Evolutionary conservation across 2,797 vertebrate species (phyloP).

Genomic region (Brachyrhaphis roseni): DNA sequence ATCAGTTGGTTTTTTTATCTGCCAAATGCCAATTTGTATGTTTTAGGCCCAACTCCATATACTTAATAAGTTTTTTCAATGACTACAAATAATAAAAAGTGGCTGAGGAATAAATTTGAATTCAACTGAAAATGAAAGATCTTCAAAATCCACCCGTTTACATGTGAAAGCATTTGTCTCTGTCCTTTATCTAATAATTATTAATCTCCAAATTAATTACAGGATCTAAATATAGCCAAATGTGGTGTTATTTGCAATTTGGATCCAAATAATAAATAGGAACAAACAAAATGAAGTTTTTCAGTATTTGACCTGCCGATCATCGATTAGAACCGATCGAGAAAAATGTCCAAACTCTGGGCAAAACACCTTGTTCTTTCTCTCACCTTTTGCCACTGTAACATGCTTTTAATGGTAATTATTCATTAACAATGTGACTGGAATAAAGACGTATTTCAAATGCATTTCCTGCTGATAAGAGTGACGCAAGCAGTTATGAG

Average conservation of each 20-base stretch:
- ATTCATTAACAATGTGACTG: not conserved
- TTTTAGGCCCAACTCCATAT: not conserved
- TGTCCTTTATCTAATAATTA: not conserved
- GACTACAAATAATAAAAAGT: not conserved
- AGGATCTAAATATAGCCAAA: not conserved
- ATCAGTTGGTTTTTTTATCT: not conserved
- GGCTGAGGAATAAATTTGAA: not conserved
- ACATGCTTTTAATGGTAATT: not conserved
- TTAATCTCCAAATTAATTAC: not conserved
- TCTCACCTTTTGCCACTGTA: not conserved
- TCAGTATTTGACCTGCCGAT: not conserved
- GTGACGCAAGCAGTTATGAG: not conserved
- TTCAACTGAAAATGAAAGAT: not conserved
- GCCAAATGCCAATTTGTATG: not conserved
- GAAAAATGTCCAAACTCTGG: not conserved
- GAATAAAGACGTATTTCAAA: not conserved
- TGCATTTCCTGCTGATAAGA: not conserved
- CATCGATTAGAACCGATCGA: not conserved
- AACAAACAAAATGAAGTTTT: not conserved
- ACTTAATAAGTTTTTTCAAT: not conserved
- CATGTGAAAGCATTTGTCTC: not conserved
- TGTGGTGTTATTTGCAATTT: not conserved
- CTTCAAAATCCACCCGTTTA: not conserved
- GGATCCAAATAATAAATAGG: not conserved
- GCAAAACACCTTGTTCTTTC: not conserved